Evolutionary conservation across 2,113 vertebrate species (phyloP).

Genomic region (Benitochromis conjunctus): DNA sequence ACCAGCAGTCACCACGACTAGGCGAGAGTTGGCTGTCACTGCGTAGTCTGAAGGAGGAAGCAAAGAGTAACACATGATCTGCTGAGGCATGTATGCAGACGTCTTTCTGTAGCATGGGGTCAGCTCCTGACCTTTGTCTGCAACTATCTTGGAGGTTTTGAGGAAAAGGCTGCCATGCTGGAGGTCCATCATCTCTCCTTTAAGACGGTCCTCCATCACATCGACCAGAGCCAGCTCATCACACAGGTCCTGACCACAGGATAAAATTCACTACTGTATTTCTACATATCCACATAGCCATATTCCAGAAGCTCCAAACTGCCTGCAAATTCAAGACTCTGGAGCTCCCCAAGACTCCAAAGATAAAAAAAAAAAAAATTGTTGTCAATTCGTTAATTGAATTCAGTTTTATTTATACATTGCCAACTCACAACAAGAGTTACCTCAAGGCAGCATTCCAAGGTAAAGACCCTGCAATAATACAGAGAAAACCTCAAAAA

Average conservation of each 20-base stretch:
- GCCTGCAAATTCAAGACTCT: background rate
- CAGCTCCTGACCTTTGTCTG: conserved; percentile 82
- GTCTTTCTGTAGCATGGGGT: no score
- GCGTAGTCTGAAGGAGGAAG: conserved; percentile 79
- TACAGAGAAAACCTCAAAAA: background rate
- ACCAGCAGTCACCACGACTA: conserved; percentile 92
- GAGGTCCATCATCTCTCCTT: conserved; percentile 96
- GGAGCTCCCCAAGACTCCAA: background rate
- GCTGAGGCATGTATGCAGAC: background rate
- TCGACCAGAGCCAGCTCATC: conserved; percentile 95
- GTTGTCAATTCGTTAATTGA: background rate
- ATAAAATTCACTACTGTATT: background rate
- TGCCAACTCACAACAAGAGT: background rate
- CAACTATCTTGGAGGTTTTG: conserved; percentile 88
- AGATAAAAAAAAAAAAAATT: fast-evolving
- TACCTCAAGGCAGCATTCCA: background rate
- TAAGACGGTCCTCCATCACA: conserved; percentile 94
- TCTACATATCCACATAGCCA: background rate
- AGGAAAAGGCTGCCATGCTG: conserved; percentile 95
- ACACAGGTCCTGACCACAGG: conserved; percentile 76
- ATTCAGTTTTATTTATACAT: background rate
- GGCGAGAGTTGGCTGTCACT: conserved; percentile 88
- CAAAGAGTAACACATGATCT: background rate
- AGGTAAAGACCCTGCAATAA: background rate
- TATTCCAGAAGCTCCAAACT: background rate